Percentiles rank a stretch among this genome's conserved stretches.
phyloP scores from a whole-genome alignment of 35 echinoderm and acorn worm genomes.

The Ptychodera flava region DNA sequence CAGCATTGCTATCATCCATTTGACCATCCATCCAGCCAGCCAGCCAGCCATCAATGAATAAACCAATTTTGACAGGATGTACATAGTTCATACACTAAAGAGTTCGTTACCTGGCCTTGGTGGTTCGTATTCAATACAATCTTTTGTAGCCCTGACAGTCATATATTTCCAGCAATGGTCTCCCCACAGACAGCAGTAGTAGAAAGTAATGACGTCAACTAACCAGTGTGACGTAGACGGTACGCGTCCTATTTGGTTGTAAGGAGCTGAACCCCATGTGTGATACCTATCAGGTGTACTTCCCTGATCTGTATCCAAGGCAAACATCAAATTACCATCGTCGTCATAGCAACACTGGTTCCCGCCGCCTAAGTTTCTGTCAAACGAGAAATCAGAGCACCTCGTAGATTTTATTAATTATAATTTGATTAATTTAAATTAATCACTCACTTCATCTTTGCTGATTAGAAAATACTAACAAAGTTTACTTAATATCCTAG shows the following conservation, averaged over 20 bases:
- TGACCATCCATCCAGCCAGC: no score
- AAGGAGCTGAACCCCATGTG: conserved; percentile 28
- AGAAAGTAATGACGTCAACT: conserved; percentile 43
- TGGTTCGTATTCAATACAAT: conserved; percentile 28
- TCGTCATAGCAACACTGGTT: conserved; percentile 35
- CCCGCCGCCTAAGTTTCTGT: background rate
- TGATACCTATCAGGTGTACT: conserved; percentile 30
- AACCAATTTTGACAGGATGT: no score
- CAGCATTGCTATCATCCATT: no score
- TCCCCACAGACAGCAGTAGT: conserved; percentile 38
- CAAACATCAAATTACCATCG: conserved; percentile 21
- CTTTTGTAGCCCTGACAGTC: conserved; percentile 16
- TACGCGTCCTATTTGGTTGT: conserved; percentile 12
- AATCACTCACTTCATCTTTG: no score
- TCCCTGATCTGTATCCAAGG: conserved; percentile 21
- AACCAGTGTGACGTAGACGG: conserved; percentile 32
- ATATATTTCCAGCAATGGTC: conserved; percentile 24
- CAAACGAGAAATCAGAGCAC: no score
- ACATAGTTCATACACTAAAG: no score
- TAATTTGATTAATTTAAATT: no score
- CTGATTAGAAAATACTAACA: no score
- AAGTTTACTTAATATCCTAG: no score
- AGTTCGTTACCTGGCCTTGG: background rate
- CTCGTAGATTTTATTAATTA: no score
- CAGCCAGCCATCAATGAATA: no score